Evolutionary conservation across 2,888 invertebrate genomes (phyloP), one percentile per base, ranked within the genome.

Genomic region (Sinotaia quadrata): DNA sequence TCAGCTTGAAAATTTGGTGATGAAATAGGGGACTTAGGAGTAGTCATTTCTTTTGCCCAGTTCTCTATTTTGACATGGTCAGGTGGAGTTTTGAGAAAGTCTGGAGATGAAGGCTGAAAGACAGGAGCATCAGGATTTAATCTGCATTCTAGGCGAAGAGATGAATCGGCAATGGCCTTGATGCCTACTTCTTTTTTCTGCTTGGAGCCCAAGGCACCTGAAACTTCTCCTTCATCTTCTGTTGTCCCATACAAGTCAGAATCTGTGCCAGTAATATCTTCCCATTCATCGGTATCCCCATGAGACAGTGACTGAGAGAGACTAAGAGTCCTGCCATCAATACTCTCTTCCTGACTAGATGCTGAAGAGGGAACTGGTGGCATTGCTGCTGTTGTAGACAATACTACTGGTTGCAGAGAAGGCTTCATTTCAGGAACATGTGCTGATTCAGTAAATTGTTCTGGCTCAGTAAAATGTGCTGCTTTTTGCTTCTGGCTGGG

Each of bases 61-160:
- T 81, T 75, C n/a, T 72, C 62, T 18, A 76, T 76, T 66, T 79
- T 76, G 10, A 76, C 75, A 73, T 76, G 78, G 51, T 75, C 78
- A 21, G 75, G 73, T 4, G 79, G 81, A 7, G 81, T 79, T 58
- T 78, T 81, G 75, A 80, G 72, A 61, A 81, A 74, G 54, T 78
- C 78, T 33, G 82, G 79, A 21, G 83, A 81, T 10, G 72, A 75
- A 41, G 82, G 81, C n/a, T 78, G 74, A 67, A 82, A 82, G 36
- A 74, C 81, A 24, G 83, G 82, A 15, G 83, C 83, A 73, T 83
- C 83, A 33, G 82, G 82, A 68, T 83, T 83, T 33, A 83, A 68
- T 29, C 78, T 78, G 51, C 75, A 75, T 34, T 79, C 73, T 47
- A 75, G 62, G 65, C 71, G 71, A 27, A 76, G 47, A n/a, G 73